phyloP scores from a whole-genome alignment of 1,140 invertebrate genomes.

The Orchesella cincta region DNA sequence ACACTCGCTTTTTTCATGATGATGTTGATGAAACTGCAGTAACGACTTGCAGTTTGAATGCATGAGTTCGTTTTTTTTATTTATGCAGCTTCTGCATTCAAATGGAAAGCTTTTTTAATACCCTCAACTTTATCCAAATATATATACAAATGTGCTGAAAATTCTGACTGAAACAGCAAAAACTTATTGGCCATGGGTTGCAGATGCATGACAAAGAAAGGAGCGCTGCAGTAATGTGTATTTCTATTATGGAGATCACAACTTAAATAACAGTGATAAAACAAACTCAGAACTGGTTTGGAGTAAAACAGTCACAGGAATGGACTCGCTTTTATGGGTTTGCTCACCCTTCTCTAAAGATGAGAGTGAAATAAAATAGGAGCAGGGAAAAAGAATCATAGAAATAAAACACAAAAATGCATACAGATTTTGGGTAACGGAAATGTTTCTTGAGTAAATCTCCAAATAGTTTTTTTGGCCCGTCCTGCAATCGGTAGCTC shows the following conservation, averaged over 20 bases:
- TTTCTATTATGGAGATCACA: too few species aligned
- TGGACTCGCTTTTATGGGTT: slow-evolving; percentile 10
- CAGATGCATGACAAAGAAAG: not conserved
- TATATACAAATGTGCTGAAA: not conserved
- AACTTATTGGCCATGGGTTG: not conserved
- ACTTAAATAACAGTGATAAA: slow-evolving; percentile 8
- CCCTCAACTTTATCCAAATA: not conserved
- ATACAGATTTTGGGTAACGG: not conserved
- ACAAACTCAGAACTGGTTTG: slow-evolving; percentile 10
- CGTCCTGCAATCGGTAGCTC: too few species aligned
- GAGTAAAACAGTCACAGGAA: not conserved
- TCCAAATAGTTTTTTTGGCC: too few species aligned
- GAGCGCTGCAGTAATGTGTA: not conserved
- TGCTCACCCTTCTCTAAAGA: slow-evolving; percentile 17
- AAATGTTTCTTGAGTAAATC: too few species aligned
- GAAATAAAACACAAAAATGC: not conserved
- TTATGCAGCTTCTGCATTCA: slow-evolving; percentile 1
- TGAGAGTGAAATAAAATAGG: not conserved
- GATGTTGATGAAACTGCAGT: not conserved
- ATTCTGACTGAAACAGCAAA: not conserved
- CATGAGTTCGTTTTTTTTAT: not conserved
- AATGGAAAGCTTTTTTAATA: not conserved
- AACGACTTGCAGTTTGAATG: not conserved
- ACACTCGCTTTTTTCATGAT: not conserved
- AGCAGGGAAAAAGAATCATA: slow-evolving; percentile 1